A percentile compares a stretch with the other conserved stretches of the same genome.
Conservation (phyloP, 2,113 vertebrate species). For the Phalacrocorax aristotelis region DNA sequence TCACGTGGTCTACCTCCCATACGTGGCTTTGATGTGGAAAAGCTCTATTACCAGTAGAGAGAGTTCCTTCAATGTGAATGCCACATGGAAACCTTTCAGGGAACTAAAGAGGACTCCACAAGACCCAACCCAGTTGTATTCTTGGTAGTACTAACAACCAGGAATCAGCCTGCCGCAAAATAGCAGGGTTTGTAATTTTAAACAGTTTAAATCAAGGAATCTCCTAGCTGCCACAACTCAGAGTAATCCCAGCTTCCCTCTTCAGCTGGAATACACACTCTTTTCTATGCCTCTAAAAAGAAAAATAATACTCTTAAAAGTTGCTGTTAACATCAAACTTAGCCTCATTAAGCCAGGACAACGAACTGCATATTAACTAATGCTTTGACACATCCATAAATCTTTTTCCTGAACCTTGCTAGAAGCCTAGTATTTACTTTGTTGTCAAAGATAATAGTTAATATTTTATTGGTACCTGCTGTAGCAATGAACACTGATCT, state of each 20-base stretch:
- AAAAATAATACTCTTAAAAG: background rate
- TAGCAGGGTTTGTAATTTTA: background rate
- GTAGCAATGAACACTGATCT: background rate
- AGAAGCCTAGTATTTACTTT: background rate
- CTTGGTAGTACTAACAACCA: background rate
- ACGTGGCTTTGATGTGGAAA: background rate
- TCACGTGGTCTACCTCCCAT: background rate
- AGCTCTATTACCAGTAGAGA: background rate
- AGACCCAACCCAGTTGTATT: background rate
- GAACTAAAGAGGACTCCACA: background rate
- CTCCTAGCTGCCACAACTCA: background rate
- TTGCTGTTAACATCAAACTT: background rate
- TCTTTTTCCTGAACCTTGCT: background rate
- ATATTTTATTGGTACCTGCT: background rate
- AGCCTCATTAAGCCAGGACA: background rate
- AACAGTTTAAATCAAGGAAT: background rate
- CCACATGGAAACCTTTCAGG: background rate
- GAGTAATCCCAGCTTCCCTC: background rate
- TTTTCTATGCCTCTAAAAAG: background rate
- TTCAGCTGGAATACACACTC: background rate
- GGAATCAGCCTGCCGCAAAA: background rate
- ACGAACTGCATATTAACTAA: fast-evolving
- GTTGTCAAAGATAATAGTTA: background rate
- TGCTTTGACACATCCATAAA: background rate
- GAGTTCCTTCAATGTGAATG: background rate